phyloP scores from a whole-genome alignment of 1,140 invertebrate genomes.

The Zaprionus nigranus region DNA sequence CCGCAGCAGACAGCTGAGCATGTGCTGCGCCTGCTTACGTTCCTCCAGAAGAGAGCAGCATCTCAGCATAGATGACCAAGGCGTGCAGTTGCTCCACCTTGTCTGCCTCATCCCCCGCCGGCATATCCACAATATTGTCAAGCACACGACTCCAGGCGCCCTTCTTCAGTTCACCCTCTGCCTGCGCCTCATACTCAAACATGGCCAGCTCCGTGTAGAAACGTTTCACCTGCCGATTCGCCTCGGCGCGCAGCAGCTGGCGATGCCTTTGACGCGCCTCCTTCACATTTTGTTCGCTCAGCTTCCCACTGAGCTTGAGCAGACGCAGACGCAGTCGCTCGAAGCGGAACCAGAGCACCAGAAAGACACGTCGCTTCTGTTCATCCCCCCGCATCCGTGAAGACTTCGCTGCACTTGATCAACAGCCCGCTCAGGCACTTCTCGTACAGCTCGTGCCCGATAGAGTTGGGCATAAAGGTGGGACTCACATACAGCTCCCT shows the following conservation, averaged over 20 bases:
- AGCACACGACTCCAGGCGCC: slow-evolving; percentile 78
- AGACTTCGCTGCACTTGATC: slow-evolving; percentile 79
- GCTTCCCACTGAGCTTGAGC: slow-evolving; percentile 84
- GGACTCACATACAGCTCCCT: slow-evolving; percentile 85
- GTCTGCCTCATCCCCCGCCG: not conserved
- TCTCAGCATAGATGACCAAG: slow-evolving; percentile 60
- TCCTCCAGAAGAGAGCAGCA: slow-evolving; percentile 42
- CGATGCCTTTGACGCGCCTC: slow-evolving; percentile 86
- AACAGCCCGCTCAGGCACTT: slow-evolving; percentile 85
- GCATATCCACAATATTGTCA: slow-evolving; percentile 70
- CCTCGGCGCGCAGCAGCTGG: slow-evolving; percentile 85
- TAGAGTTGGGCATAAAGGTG: slow-evolving; percentile 86
- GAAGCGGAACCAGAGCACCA: slow-evolving; percentile 87
- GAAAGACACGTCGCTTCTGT: slow-evolving; percentile 84
- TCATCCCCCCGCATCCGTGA: slow-evolving; percentile 64
- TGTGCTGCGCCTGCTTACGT: slow-evolving; percentile 19
- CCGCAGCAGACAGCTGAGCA: slow-evolving; percentile 34
- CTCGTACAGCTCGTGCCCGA: slow-evolving; percentile 87
- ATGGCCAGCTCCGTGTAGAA: slow-evolving; percentile 88
- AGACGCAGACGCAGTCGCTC: slow-evolving; percentile 86
- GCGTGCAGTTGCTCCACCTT: slow-evolving; percentile 50
- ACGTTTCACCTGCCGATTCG: slow-evolving; percentile 78
- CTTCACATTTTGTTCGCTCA: slow-evolving; percentile 83
- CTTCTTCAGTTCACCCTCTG: slow-evolving; percentile 81
- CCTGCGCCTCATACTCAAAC: slow-evolving; percentile 86